Percentiles rank a stretch among this genome's conserved stretches.
phyloP scores from a whole-genome alignment of 1,140 invertebrate genomes.

The Asobara japonica region DNA sequence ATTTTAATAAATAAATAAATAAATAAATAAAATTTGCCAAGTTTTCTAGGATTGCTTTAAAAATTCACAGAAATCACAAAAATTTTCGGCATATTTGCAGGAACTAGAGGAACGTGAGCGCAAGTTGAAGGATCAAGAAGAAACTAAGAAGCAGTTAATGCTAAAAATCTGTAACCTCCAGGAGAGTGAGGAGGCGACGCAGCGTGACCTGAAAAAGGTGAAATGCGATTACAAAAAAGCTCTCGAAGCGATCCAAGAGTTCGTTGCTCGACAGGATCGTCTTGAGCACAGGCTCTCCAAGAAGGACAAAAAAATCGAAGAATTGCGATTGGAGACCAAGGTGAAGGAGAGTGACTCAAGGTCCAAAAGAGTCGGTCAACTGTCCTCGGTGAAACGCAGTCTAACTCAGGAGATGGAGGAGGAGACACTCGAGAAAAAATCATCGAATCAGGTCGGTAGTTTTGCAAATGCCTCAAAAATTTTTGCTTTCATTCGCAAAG shows the following conservation, averaged over 20 bases:
- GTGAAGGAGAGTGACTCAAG: slow-evolving; percentile 44
- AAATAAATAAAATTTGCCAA: too few relatives aligned
- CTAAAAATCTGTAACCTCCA: slow-evolving; percentile 53
- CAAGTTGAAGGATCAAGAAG: slow-evolving; percentile 49
- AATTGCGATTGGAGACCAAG: slow-evolving; percentile 54
- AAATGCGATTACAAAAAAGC: slow-evolving; percentile 55
- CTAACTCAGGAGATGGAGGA: slow-evolving; percentile 36
- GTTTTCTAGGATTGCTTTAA: too few relatives aligned
- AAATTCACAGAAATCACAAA: background rate
- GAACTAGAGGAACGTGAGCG: slow-evolving; percentile 55
- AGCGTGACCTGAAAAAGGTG: slow-evolving; percentile 53
- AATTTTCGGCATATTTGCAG: slow-evolving; percentile 36
- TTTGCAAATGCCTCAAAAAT: background rate
- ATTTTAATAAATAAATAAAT: too few relatives aligned
- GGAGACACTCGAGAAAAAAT: slow-evolving; percentile 49
- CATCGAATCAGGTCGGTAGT: slow-evolving; percentile 56
- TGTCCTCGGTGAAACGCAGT: slow-evolving; percentile 31
- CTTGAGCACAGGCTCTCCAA: slow-evolving; percentile 49
- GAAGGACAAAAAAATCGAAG: slow-evolving; percentile 54
- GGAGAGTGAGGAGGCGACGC: slow-evolving; percentile 43
- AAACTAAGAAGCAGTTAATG: slow-evolving; percentile 54
- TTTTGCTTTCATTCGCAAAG: background rate
- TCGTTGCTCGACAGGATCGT: slow-evolving; percentile 54
- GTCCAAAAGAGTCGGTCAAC: background rate
- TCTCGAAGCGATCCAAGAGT: slow-evolving; percentile 58